Evolutionary conservation across 2,888 invertebrate species (phyloP).

Genomic region (Pyrocoelia pectoralis): DNA sequence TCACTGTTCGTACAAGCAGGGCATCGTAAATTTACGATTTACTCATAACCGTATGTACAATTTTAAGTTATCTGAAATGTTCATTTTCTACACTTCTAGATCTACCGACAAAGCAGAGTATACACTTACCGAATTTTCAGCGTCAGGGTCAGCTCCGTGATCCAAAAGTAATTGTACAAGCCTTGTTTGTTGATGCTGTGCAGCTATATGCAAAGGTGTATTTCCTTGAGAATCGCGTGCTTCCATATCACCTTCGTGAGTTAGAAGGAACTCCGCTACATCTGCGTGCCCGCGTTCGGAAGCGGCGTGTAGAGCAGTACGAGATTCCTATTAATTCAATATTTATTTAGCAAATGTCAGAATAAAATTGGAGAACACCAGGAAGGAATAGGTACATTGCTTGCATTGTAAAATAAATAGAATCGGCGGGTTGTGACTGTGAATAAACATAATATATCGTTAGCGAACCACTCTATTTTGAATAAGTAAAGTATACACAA

Average conservation of each 20-base stretch:
- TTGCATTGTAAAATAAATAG: too few species aligned
- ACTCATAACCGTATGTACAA: too few species aligned
- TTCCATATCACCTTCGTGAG: slow-evolving; percentile 70
- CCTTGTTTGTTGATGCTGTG: slow-evolving; percentile 77
- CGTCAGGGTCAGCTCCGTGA: slow-evolving; percentile 70
- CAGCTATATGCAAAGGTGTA: slow-evolving; percentile 79
- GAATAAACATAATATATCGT: too few species aligned
- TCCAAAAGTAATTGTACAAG: slow-evolving; percentile 76
- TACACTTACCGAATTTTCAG: slow-evolving; percentile 60
- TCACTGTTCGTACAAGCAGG: too few species aligned
- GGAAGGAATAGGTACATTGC: not conserved
- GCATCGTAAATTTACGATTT: too few species aligned
- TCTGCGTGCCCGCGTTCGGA: slow-evolving; percentile 73
- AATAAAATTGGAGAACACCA: not conserved
- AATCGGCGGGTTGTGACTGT: too few species aligned
- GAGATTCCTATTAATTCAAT: slow-evolving; percentile 59
- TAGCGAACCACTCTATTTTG: too few species aligned
- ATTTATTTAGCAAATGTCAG: not conserved
- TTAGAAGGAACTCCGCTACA: slow-evolving; percentile 66
- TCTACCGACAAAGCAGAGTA: too few species aligned
- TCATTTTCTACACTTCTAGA: too few species aligned
- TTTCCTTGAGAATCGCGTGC: slow-evolving; percentile 75
- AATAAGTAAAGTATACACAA: too few species aligned
- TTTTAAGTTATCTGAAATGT: too few species aligned
- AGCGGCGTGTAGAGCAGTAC: slow-evolving; percentile 75